Evolutionary conservation across 2,888 invertebrate species (phyloP).

Genomic region (Erebia ligea): DNA sequence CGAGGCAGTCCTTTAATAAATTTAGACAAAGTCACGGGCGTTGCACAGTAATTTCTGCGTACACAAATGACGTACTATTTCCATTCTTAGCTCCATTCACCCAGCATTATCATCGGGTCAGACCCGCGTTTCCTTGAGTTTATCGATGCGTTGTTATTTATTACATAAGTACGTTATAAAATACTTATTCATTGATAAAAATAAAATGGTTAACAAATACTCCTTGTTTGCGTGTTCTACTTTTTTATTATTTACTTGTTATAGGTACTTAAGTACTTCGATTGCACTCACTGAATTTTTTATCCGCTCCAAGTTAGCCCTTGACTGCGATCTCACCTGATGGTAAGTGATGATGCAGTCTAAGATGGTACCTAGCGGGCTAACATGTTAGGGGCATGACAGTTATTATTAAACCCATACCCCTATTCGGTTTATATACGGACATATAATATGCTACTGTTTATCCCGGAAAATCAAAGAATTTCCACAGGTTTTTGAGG

Average conservation of each 20-base stretch:
- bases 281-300: too few relatives aligned
- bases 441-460: too few relatives aligned
- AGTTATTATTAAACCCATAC: too few relatives aligned
- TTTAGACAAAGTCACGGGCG: background rate
- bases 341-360: too few relatives aligned
- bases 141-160: conserved; percentile 11
- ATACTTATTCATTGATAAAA: conserved; percentile 8
- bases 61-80: background rate
- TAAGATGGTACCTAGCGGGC: too few relatives aligned
- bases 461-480: too few relatives aligned
- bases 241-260: background rate
- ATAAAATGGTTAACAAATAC: background rate
- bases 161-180: conserved; percentile 7
- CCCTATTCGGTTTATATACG: too few relatives aligned
- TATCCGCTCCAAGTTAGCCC: too few relatives aligned
- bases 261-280: background rate
- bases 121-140: conserved; percentile 1
- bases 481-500: too few relatives aligned
- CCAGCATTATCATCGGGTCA: conserved; percentile 16
- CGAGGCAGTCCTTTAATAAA: too few relatives aligned
- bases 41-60: background rate
- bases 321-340: too few relatives aligned
- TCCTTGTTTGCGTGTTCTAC: conserved; percentile 2
- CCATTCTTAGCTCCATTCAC: conserved; percentile 18
- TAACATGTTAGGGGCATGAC: too few relatives aligned